A percentile compares a stretch with the other conserved stretches of the same genome.
phyloP scores from a whole-genome alignment of 2,888 invertebrate species.

The Eristalinus aeneus region DNA sequence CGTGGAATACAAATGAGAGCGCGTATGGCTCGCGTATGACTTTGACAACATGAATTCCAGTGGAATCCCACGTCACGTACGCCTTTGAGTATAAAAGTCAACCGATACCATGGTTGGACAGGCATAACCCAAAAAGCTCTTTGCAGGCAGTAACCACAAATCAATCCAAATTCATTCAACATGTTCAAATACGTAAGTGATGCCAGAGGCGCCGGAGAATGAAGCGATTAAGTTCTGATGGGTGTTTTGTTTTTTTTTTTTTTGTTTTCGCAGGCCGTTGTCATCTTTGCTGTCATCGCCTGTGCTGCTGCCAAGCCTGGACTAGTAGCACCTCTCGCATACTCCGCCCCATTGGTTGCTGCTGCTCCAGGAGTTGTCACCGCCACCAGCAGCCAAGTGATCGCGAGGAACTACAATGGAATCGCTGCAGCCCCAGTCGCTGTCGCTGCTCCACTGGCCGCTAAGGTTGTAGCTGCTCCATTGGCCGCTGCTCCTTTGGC shows the following conservation, averaged over 20 bases:
- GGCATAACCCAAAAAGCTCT: neutral
- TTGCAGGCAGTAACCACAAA: neutral
- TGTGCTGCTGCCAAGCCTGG: constrained; percentile 63
- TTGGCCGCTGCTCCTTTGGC: constrained; percentile 73
- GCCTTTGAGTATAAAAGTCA: neutral
- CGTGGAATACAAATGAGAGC: neutral
- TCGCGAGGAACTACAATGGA: constrained; percentile 76
- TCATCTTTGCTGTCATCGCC: constrained; percentile 54
- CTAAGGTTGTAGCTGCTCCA: constrained; percentile 24
- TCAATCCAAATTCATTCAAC: constrained; percentile 2
- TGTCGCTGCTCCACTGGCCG: constrained; percentile 49
- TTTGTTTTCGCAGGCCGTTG: constrained; percentile 24
- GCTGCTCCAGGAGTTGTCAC: constrained; percentile 73
- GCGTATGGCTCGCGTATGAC: neutral
- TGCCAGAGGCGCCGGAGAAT: neutral
- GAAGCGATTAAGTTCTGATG: neutral
- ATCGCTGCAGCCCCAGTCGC: constrained; percentile 81
- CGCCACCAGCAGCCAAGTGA: constrained; percentile 76
- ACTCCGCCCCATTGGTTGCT: constrained; percentile 58
- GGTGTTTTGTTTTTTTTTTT: neutral
- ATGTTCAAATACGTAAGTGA: constrained; percentile 48
- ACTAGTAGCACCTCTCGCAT: constrained; percentile 72
- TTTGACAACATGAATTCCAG: neutral
- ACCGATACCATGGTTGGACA: neutral
- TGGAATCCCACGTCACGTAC: neutral